These are phyloP conservation scores for Apocrypta bakeri DNA, from an alignment of 1,140 invertebrate genomes.

Conservation along the genomic window DNA sequence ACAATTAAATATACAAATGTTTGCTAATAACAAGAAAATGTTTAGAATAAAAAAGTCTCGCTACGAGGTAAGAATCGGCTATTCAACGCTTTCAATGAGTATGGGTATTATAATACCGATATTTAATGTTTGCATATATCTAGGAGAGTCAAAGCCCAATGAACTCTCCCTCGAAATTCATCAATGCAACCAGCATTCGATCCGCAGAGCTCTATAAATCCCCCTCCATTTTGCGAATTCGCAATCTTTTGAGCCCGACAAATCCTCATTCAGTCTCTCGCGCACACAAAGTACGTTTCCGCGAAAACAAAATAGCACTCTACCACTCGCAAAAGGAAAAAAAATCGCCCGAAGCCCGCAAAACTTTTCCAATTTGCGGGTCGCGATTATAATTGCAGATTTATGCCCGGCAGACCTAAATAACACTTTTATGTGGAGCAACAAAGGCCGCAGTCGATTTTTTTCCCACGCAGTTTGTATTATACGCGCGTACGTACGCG, in stretches of 20 bases:
- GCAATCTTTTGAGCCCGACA: background rate
- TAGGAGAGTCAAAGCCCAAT: no score
- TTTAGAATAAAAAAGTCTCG: no score
- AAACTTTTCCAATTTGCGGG: slow-evolving; percentile 37
- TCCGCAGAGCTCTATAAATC: background rate
- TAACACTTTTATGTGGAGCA: slow-evolving; percentile 34
- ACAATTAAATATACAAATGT: no score
- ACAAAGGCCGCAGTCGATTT: background rate
- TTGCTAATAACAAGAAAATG: no score
- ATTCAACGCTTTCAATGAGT: no score
- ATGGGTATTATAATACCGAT: no score
- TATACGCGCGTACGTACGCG: background rate
- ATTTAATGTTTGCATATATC: no score
- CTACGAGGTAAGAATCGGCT: no score
- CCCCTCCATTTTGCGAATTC: background rate
- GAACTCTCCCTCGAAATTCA: background rate
- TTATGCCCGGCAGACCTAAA: background rate
- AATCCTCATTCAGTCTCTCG: background rate
- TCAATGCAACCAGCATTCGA: background rate
- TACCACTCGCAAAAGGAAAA: background rate
- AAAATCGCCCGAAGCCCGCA: background rate
- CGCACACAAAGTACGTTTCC: background rate
- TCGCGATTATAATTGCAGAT: slow-evolving; percentile 44
- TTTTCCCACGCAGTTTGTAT: background rate
- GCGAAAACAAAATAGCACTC: background rate